These are phyloP conservation scores for Silurus meridionalis DNA, from an alignment of 2,113 vertebrate genomes.

Conservation along the genomic window DNA sequence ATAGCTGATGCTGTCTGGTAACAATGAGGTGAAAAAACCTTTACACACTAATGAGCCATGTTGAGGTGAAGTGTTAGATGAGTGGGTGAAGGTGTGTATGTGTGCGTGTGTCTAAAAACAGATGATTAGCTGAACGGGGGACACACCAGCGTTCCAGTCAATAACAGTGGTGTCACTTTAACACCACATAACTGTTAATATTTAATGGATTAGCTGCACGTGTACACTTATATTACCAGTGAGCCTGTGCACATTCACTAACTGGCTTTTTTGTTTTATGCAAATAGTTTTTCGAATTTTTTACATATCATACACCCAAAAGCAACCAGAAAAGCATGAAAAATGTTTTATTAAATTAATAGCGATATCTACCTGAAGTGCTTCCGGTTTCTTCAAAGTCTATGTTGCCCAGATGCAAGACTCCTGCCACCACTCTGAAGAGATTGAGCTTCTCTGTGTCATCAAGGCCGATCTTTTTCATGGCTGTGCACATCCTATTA, in stretches of 20 bases:
- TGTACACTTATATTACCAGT: background rate
- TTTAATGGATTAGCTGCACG: background rate
- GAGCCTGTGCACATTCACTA: background rate
- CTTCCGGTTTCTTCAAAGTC: slow-evolving; percentile 97
- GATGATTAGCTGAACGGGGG: slow-evolving; percentile 9
- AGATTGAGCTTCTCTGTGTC: slow-evolving; percentile 95
- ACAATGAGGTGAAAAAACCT: background rate
- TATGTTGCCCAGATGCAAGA: slow-evolving; percentile 95
- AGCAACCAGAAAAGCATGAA: background rate
- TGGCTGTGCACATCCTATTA: slow-evolving; percentile 93
- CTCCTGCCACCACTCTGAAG: slow-evolving; percentile 93
- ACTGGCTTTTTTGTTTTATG: background rate
- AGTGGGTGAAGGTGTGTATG: slow-evolving; percentile 27
- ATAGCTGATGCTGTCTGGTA: slow-evolving; percentile 9
- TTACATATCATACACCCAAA: background rate
- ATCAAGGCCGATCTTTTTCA: slow-evolving; percentile 95
- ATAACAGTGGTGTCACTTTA: background rate
- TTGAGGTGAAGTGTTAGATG: slow-evolving; percentile 25
- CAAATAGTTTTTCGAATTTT: background rate
- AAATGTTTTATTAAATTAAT: background rate
- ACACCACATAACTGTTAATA: background rate
- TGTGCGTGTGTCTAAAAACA: background rate
- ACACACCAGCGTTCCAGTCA: background rate
- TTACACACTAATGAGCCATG: slow-evolving; percentile 28
- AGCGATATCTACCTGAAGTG: slow-evolving; percentile 82